Evolutionary conservation across 2,113 vertebrate species (phyloP).

Genomic region (Sphaerodactylus townsendi): DNA sequence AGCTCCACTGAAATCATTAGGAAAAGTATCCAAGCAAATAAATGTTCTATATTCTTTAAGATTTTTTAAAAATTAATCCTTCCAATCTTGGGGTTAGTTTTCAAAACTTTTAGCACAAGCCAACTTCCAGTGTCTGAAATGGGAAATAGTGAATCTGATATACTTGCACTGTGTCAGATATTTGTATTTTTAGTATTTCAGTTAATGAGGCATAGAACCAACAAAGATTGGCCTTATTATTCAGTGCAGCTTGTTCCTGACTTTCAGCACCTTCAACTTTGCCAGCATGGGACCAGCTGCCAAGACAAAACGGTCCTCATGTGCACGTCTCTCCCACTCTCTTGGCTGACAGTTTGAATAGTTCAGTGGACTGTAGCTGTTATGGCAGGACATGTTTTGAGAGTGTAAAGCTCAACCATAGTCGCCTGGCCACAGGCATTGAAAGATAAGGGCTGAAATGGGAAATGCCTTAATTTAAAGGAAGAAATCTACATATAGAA

Average conservation of each 20-base stretch:
- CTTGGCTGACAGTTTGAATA: conserved; percentile 18
- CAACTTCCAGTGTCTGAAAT: conserved; percentile 30
- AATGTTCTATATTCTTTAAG: conserved; percentile 52
- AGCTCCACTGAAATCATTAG: not conserved
- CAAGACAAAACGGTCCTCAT: conserved; percentile 2
- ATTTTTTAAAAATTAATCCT: conserved; percentile 14
- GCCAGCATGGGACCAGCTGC: conserved; percentile 32
- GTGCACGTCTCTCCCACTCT: not conserved
- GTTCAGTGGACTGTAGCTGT: conserved; percentile 19
- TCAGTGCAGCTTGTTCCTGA: conserved; percentile 30
- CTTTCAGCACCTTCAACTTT: conserved; percentile 40
- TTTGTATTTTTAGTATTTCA: conserved; percentile 45
- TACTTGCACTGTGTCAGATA: conserved; percentile 17
- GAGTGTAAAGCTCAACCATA: conserved; percentile 3
- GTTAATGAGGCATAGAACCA: conserved; percentile 23
- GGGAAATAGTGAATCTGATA: conserved; percentile 9
- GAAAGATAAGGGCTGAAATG: conserved; percentile 12
- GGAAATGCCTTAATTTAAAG: not conserved
- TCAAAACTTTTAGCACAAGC: not conserved
- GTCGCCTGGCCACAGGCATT: conserved; percentile 8
- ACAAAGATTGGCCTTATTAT: conserved; percentile 24
- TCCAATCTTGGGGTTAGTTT: not conserved
- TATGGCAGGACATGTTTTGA: conserved; percentile 14
- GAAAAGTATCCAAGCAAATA: not conserved
- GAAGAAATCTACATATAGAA: not conserved